A percentile compares a stretch with the other conserved stretches of the same genome.
Evolutionary conservation across 1,140 invertebrate genomes (phyloP).

Genomic region (Homalodisca vitripennis): DNA sequence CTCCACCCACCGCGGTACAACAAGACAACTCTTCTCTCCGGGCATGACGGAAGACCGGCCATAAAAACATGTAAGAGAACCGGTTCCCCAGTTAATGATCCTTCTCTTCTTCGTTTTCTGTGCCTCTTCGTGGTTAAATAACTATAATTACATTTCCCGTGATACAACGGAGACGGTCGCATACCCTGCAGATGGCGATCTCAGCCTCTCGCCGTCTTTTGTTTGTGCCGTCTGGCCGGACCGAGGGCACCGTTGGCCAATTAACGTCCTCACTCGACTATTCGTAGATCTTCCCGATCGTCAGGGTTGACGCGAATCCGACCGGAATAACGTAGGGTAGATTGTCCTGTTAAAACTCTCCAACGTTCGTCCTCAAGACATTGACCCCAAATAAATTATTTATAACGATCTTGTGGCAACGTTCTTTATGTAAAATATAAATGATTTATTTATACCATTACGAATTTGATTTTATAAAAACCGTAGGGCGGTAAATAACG

Average conservation of each 20-base stretch:
- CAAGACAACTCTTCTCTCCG: conserved; percentile 19
- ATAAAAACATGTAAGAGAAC: conserved; percentile 1
- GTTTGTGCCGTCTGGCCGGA: background rate
- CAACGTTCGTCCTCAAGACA: too few species aligned
- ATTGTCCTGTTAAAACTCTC: too few species aligned
- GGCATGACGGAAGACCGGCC: conserved; percentile 16
- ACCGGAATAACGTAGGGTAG: too few species aligned
- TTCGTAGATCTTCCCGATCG: too few species aligned
- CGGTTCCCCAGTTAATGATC: conserved; percentile 23
- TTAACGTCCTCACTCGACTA: too few species aligned
- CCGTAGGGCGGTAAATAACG: too few species aligned
- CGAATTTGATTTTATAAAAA: too few species aligned
- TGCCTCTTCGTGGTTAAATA: conserved; percentile 24
- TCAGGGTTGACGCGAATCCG: too few species aligned
- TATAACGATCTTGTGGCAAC: too few species aligned
- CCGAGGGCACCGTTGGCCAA: background rate
- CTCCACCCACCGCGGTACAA: background rate
- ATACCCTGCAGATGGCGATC: conserved; percentile 6
- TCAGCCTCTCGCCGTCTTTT: background rate
- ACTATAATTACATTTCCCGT: conserved; percentile 28
- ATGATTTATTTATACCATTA: too few species aligned
- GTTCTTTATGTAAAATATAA: too few species aligned
- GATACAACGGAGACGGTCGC: conserved; percentile 8
- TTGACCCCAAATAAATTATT: too few species aligned
- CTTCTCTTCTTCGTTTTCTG: background rate